Evolutionary conservation across 2,888 invertebrate genomes (phyloP).

Genomic region (Archips xylosteana): DNA sequence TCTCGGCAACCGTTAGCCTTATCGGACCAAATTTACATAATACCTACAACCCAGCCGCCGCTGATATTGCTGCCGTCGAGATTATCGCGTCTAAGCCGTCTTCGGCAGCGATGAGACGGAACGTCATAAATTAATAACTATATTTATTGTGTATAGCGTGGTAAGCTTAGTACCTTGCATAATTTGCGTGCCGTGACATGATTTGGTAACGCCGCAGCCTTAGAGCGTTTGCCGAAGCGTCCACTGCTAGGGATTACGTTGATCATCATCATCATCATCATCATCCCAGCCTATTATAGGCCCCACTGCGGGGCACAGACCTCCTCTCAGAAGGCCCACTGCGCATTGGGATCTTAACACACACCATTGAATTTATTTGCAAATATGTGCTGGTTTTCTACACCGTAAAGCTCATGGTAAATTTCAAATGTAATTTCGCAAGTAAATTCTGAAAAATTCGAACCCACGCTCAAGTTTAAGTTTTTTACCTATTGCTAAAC

Average conservation of each 20-base stretch:
- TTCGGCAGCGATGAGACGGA: constrained; percentile 33
- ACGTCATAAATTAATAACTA: constrained; percentile 38
- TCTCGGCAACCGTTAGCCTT: constrained; percentile 37
- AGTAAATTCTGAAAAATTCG: no score
- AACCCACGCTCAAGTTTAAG: no score
- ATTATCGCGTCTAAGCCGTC: constrained; percentile 40
- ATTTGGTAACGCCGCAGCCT: constrained; percentile 12
- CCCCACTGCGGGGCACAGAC: no score
- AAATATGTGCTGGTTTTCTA: no score
- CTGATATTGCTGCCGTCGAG: constrained; percentile 37
- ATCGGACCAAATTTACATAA: constrained; percentile 40
- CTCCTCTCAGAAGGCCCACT: no score
- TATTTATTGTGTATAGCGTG: constrained; percentile 13
- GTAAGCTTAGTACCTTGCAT: constrained; percentile 23
- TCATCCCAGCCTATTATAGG: no score
- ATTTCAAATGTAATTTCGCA: no score
- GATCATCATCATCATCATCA: no score
- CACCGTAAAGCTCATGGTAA: no score
- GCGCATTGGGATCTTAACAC: no score
- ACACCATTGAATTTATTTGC: no score
- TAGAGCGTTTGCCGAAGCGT: background rate
- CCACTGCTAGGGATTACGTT: no score
- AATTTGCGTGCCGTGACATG: background rate
- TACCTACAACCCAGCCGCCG: constrained; percentile 40
- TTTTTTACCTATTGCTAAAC: background rate